Evolutionary conservation across 2,113 vertebrate species (phyloP).

Genomic region (Gymnocephalus cernua): DNA sequence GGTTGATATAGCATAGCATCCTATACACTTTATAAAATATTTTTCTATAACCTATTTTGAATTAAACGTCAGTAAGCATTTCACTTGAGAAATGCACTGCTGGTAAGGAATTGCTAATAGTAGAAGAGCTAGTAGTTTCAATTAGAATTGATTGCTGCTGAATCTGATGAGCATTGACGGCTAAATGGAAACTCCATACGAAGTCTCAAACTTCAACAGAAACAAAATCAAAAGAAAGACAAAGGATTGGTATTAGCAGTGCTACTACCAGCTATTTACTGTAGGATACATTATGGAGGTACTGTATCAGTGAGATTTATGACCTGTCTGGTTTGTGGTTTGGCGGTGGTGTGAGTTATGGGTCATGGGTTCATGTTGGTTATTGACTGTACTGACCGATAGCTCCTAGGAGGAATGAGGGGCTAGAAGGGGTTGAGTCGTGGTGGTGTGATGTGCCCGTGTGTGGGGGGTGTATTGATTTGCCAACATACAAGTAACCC

Average conservation of each 20-base stretch:
- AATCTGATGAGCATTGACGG: background rate
- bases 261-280: slow-evolving; percentile 8
- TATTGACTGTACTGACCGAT: slow-evolving; percentile 57
- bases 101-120: background rate
- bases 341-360: slow-evolving; percentile 50
- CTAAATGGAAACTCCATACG: background rate
- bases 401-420: slow-evolving; percentile 29
- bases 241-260: background rate
- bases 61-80: background rate
- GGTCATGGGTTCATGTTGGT: slow-evolving; percentile 30
- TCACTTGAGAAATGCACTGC: background rate
- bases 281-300: slow-evolving; percentile 21
- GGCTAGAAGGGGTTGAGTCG: slow-evolving; percentile 12
- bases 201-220: background rate
- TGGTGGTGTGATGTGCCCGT: slow-evolving; percentile 29
- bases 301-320: slow-evolving; percentile 49
- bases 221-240: too few relatives aligned
- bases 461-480: slow-evolving; percentile 46
- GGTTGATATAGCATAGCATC: background rate
- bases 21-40: too few relatives aligned
- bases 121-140: background rate
- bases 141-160: background rate
- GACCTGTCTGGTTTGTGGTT: slow-evolving; percentile 23
- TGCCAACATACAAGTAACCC: slow-evolving; percentile 12
- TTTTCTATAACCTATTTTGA: background rate